A percentile compares a stretch with the other conserved stretches of the same genome.
Conservation (phyloP, 2,888 invertebrate species). For the Drosophila birchii region DNA sequence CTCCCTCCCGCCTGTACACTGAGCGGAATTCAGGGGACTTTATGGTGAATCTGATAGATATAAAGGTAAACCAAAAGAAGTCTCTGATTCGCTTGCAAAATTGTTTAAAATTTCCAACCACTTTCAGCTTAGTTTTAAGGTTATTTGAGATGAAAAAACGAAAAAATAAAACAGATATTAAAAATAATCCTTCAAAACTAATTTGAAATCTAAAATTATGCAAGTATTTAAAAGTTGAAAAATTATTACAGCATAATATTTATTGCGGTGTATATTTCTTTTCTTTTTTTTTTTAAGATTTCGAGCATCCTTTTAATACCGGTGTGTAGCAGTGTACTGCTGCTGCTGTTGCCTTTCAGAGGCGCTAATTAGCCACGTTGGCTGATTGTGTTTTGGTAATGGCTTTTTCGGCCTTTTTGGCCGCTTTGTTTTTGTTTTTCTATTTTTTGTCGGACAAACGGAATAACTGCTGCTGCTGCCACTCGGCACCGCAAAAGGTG, state of each 20-base stretch:
- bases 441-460: conserved; percentile 37
- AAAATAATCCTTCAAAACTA: neutral
- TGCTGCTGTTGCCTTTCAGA: conserved; percentile 45
- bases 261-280: no score
- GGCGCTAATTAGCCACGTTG: conserved; percentile 72
- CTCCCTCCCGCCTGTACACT: conserved; percentile 10
- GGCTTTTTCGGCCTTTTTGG: conserved; percentile 46
- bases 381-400: conserved; percentile 55
- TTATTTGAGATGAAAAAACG: no score
- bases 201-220: neutral
- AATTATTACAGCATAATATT: neutral
- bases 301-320: neutral
- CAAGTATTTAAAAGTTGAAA: neutral
- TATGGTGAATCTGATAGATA: neutral
- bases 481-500: conserved; percentile 27
- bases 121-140: neutral
- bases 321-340: neutral
- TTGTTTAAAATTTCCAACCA: neutral
- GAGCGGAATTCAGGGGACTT: neutral
- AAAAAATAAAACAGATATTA: neutral
- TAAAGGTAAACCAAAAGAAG: neutral
- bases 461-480: conserved; percentile 40
- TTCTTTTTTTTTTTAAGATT: neutral
- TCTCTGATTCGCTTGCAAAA: fast-evolving
- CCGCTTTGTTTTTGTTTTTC: conserved; percentile 25